Base-by-base conservation (phyloP, 2,113 vertebrate species). In the Numida meleagris region DNA sequence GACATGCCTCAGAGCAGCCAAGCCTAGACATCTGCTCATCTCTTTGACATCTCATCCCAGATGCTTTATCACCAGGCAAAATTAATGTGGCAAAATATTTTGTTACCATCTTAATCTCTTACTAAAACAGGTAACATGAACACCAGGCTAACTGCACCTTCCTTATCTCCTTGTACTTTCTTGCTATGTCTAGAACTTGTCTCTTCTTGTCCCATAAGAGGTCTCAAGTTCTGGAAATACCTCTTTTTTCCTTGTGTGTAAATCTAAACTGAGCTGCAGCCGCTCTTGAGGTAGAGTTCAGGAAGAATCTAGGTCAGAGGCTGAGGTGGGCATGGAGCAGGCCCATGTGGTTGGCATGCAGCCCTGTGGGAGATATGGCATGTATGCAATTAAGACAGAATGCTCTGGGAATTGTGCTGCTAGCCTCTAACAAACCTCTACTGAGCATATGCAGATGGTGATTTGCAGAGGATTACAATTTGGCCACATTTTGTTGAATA, bases 391-490 rank as follows among this genome's bases (percentile, higher is more conserved):
- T 95, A 96, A 97, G 94, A 95, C 94, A 96, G 94, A 97, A 95
- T 96, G 91, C 89, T 96, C 87, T 95, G 95, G 95, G 95, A 96
- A 96, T 96, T 96, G 94, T 88, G 91, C 93, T 94, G 93, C 94
- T 95, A 88, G 75, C 89, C 87, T 96, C 87, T 86, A 77, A 94
- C 95, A 96, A 94, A 94, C 87, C 93, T 96, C 91, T 81, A 91
- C 93, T 33, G 72, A 96, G 87, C 94, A 94, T 90, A 95, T 70
- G 96, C 95, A 97, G 96, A 96, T 95, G 94, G 94, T 96, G 95
- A 96, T 96, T 95, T 96, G 95, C 94, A 96, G 96, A 96, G 94
- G 93, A 93, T 96, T 94, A 82, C 89, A 79, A 94, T 96, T 96
- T 94, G 91, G 93, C 95, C 95, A 96, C 91, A 9, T 96, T 96